phyloP scores from a whole-genome alignment of 1,140 invertebrate genomes.

The Drosophila rhopaloa region DNA sequence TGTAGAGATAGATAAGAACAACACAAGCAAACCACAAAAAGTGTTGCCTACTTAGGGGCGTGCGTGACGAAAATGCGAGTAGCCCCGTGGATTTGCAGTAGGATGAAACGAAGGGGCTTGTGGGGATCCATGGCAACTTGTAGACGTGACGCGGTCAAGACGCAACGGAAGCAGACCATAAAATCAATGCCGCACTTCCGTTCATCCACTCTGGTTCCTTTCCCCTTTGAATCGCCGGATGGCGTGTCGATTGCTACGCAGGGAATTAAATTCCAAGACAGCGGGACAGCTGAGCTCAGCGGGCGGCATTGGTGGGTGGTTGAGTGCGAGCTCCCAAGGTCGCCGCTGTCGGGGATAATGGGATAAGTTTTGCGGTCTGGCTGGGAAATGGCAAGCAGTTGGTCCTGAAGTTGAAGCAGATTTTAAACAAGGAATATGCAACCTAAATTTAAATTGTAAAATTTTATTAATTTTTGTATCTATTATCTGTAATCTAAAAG shows the following conservation, averaged over 20 bases:
- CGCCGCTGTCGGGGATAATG: constrained; percentile 29
- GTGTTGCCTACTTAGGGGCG: constrained; percentile 58
- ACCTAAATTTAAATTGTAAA: too few relatives aligned
- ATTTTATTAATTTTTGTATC: too few relatives aligned
- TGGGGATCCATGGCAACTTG: constrained; percentile 8
- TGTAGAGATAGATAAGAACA: constrained; percentile 10
- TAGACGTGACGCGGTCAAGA: constrained; percentile 56
- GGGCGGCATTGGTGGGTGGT: neutral
- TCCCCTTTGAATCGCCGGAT: constrained; percentile 8
- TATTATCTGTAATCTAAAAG: too few relatives aligned
- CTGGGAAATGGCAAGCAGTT: neutral
- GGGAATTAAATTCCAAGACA: constrained; percentile 27
- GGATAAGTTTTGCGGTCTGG: constrained; percentile 24
- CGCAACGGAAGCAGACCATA: constrained; percentile 61
- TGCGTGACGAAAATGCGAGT: constrained; percentile 49
- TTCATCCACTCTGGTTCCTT: constrained; percentile 3
- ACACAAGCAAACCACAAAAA: constrained; percentile 14
- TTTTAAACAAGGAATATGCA: neutral
- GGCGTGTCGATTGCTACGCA: constrained; percentile 54
- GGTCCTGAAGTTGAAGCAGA: neutral
- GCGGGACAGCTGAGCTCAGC: constrained; percentile 10
- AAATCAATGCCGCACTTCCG: constrained; percentile 58
- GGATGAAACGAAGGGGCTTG: neutral
- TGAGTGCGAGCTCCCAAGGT: constrained; percentile 25
- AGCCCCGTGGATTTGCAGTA: neutral